Conservation (phyloP, 2,113 vertebrate species). For the Phyllostomus discolor region DNA sequence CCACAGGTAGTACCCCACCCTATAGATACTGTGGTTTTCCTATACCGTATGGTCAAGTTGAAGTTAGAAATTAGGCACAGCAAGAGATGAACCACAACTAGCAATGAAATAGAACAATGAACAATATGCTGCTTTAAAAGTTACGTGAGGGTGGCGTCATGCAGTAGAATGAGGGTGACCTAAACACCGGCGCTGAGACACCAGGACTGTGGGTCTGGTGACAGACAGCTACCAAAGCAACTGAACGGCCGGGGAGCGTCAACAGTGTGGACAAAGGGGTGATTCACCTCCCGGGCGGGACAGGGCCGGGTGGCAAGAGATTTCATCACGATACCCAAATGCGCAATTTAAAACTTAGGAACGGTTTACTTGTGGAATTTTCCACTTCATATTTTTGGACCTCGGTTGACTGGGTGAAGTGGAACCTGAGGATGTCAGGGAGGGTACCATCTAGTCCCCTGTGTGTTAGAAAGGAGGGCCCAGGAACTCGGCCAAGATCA, state of each 20-base stretch:
- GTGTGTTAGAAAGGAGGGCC: rapidly evolving
- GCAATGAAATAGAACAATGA: background rate
- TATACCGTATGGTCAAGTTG: too few relatives aligned
- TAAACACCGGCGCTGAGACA: too few relatives aligned
- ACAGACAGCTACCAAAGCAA: background rate
- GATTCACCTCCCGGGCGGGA: too few relatives aligned
- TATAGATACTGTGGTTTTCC: background rate
- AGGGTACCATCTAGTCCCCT: background rate
- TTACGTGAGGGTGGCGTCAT: background rate
- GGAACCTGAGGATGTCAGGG: too few relatives aligned
- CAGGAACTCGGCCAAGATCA: background rate
- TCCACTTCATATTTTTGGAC: background rate
- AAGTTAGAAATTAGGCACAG: background rate
- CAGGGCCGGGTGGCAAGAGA: background rate
- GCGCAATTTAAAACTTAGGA: background rate
- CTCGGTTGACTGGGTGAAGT: background rate
- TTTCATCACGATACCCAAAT: background rate
- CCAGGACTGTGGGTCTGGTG: too few relatives aligned
- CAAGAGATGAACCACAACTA: background rate
- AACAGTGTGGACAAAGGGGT: background rate
- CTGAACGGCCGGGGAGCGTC: too few relatives aligned
- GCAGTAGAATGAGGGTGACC: background rate
- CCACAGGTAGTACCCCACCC: background rate
- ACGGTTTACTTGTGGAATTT: background rate
- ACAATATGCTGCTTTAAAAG: background rate